Base-by-base conservation (phyloP, 2,888 invertebrate species). In the Gymnoscelis rufifasciata region DNA sequence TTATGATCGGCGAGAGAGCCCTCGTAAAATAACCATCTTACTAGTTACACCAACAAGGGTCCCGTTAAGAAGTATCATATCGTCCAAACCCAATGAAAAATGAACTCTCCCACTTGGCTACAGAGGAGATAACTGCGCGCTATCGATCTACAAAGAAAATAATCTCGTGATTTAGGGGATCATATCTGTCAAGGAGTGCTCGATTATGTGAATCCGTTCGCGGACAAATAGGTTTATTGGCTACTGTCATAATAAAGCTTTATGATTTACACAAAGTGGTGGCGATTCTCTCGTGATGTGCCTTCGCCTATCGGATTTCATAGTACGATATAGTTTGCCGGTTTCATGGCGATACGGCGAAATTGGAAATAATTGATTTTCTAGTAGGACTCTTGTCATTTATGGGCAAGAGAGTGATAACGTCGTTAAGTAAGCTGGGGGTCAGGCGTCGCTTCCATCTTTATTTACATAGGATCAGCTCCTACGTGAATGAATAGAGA, bases 201-300 rank as follows among this genome's bases (percentile, higher is more conserved):
- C 77, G 77, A 79, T 81, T 82, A 82, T 82, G 74, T 77, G 78
- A 74, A 80, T 74, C 72, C 73, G 71, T 74, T 74, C 68, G 71
- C 66, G 68, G 71, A 81, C 83, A 83, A 83, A 84, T 83, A 82
- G 82, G 83, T 87, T 87, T 87, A 87, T 78, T 75, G 81, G 71
- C 69, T 78, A 72, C 76, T 74, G 74, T 72, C 68, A 72, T 67
- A 69, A 76, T 86, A 84, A 86, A 86, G 62, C 60, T 59, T 51
- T 52, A 60, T 75, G 80, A 83, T 84, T 84, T 83, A 84, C 71
- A 61, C 63, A 54, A 56, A 59, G 57, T 63, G 60, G 64, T 56
- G 59, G 62, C 66, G 64, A 63, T 64, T 70, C 61, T 60, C 65
- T 52, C 44, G 56, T 66, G 60, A 66, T 69, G 62, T 64, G 68